A percentile compares a stretch with the other conserved stretches of the same genome.
phyloP scores from a whole-genome alignment of 2,888 invertebrate species.

The Campaea margaritaria region DNA sequence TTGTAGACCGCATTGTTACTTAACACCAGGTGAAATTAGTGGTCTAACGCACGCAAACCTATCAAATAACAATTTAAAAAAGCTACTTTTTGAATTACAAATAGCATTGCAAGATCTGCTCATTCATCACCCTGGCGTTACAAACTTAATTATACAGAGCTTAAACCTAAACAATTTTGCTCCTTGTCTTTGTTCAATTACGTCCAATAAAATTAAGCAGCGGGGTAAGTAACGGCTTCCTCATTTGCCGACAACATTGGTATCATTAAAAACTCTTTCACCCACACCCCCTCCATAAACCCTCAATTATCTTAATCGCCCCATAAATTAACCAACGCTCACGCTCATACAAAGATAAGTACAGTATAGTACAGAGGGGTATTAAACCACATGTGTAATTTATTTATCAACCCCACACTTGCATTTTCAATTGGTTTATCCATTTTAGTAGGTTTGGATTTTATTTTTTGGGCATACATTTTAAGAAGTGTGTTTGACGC shows the following conservation, averaged over 20 bases:
- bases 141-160: too few relatives aligned
- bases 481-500: too few relatives aligned
- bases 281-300: constrained; percentile 30
- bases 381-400: constrained; percentile 16
- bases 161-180: too few relatives aligned
- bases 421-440: constrained; percentile 11
- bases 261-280: constrained; percentile 32
- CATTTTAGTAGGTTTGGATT: neutral
- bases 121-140: too few relatives aligned
- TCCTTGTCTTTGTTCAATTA: constrained; percentile 11
- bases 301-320: constrained; percentile 37
- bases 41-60: too few relatives aligned
- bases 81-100: too few relatives aligned
- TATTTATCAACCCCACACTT: constrained; percentile 22
- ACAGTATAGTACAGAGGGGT: constrained; percentile 10
- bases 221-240: constrained; percentile 7
- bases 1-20: too few relatives aligned
- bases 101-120: too few relatives aligned
- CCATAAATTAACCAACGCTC: constrained; percentile 24
- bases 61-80: too few relatives aligned
- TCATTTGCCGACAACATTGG: constrained; percentile 28
- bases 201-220: constrained; percentile 25
- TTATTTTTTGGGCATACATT: too few relatives aligned
- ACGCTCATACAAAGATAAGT: constrained; percentile 18
- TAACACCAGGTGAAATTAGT: too few relatives aligned